Percentiles rank a stretch among this genome's conserved stretches.
Conservation (phyloP, 1,140 invertebrate species). For the Panagrolaimus sp. region DNA sequence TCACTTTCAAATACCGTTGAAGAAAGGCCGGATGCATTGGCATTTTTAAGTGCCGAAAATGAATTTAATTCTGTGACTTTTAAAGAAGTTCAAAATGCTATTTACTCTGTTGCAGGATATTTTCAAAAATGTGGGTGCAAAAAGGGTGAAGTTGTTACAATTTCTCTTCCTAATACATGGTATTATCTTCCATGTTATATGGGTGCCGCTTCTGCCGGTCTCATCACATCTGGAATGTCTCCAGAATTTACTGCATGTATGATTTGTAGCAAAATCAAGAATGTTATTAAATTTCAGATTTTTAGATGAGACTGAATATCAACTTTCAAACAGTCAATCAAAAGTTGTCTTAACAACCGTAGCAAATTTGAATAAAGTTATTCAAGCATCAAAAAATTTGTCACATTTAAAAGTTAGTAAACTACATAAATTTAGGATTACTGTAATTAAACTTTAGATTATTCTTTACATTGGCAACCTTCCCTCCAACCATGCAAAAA, state of each 20-base stretch:
- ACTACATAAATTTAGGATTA: background rate
- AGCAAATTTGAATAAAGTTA: background rate
- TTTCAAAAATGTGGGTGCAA: background rate
- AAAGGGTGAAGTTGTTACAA: slow-evolving; percentile 11
- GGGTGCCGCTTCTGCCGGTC: background rate
- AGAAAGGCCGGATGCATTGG: background rate
- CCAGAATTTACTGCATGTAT: background rate
- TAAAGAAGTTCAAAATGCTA: slow-evolving; percentile 12
- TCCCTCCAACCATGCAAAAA: background rate
- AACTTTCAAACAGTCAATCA: background rate
- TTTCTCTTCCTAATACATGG: slow-evolving; percentile 21
- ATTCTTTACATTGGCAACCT: slow-evolving; percentile 14
- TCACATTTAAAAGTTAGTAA: background rate
- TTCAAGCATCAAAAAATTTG: background rate
- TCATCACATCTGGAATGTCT: slow-evolving; percentile 2
- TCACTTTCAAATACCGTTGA: no score
- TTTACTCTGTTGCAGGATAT: background rate
- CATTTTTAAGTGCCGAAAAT: background rate
- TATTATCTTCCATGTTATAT: background rate
- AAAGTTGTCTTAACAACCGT: slow-evolving; percentile 14
- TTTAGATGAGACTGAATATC: slow-evolving; percentile 14
- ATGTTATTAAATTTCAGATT: background rate
- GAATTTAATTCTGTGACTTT: slow-evolving; percentile 19
- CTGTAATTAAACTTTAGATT: background rate
- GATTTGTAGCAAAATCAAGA: background rate